Evolutionary conservation across 2,113 vertebrate genomes (phyloP), one percentile per base, ranked within the genome.

Genomic region (Acrocephalus arundinaceus): DNA sequence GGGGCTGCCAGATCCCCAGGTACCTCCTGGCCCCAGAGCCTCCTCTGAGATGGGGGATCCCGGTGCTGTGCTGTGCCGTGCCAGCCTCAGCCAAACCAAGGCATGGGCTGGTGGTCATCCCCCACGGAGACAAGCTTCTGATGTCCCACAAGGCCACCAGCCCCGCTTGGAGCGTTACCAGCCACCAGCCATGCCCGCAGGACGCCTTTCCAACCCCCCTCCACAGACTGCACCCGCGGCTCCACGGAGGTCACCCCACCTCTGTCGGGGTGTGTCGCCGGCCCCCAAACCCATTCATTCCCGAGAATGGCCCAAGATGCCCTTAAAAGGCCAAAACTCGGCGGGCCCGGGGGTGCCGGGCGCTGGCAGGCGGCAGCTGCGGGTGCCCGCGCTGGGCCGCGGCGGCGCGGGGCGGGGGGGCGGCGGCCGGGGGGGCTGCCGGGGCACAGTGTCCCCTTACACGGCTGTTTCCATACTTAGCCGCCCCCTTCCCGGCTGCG

Each of bases 381-480:
- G 93, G 93, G 88, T 90, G 90, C 70, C 79, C 16, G 58, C 61
- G 87, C 89, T 65, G 93, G 93, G 87, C 93, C 16, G 78, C 52
- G 41, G 68, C 54, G 7, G 81, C 30, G 23, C 66, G 86, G 97
- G 82, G 71, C 86, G 62, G 25, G 93, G 91, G 89, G 68, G 52
- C 35, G 11, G 58, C 54, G 65, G 49, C 54, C 37, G 86, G 79
- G 85, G 85, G 85, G 59, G 35, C 35, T 35, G 55, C 79, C 61
- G 93, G 74, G 74, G 43, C 84, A 15, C 39, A 58, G 97, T 97
- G 94, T 98, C 98, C 97, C 96, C 95, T 98, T 98, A 98, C 98
- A 94, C 3, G 75, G 87, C 97, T 97, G 97, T 98, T 98, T 98
- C 98, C 98, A 98, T 97, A 97, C 98, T 98, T 98, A 98, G 98